Conservation (phyloP, 35 echinoderm and acorn worm genomes). For the Ophioderma brevispina region DNA sequence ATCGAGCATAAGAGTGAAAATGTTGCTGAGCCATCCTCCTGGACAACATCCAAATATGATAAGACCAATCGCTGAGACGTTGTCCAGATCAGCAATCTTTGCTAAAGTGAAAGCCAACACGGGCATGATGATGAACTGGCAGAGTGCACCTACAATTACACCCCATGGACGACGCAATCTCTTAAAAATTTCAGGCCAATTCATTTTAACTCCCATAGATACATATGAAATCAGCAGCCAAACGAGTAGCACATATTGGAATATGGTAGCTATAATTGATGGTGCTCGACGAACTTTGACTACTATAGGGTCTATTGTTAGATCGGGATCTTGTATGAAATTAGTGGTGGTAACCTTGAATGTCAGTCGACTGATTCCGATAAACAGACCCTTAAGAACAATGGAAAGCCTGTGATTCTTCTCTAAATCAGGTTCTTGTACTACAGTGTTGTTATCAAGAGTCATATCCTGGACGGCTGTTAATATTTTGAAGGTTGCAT, state of each 20-base stretch:
- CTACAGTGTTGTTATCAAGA: not conserved
- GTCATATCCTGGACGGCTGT: not conserved
- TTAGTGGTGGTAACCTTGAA: not conserved
- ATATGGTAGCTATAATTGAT: slow-evolving; percentile 33
- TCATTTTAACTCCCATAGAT: slow-evolving; percentile 80
- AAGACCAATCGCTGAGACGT: slow-evolving; percentile 67
- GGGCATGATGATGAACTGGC: slow-evolving; percentile 93
- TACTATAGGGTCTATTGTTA: slow-evolving; percentile 21
- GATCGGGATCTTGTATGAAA: not conserved
- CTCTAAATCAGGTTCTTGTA: too few species aligned
- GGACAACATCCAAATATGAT: slow-evolving; percentile 81
- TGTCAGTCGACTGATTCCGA: not conserved
- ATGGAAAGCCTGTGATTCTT: not conserved
- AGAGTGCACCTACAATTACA: slow-evolving; percentile 80
- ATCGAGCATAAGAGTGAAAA: slow-evolving; percentile 83
- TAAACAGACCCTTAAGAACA: not conserved
- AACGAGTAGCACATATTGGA: slow-evolving; percentile 25
- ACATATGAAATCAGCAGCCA: slow-evolving; percentile 76
- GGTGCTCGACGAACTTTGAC: slow-evolving; percentile 56
- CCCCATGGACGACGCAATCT: slow-evolving; percentile 65
- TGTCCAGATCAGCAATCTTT: slow-evolving; percentile 54
- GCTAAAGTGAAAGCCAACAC: slow-evolving; percentile 68
- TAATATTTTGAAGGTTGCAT: not conserved
- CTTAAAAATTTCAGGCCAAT: slow-evolving; percentile 40
- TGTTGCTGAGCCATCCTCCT: slow-evolving; percentile 88